Base-by-base conservation (phyloP, 2,797 vertebrate species). In the Sciaenops ocellatus region DNA sequence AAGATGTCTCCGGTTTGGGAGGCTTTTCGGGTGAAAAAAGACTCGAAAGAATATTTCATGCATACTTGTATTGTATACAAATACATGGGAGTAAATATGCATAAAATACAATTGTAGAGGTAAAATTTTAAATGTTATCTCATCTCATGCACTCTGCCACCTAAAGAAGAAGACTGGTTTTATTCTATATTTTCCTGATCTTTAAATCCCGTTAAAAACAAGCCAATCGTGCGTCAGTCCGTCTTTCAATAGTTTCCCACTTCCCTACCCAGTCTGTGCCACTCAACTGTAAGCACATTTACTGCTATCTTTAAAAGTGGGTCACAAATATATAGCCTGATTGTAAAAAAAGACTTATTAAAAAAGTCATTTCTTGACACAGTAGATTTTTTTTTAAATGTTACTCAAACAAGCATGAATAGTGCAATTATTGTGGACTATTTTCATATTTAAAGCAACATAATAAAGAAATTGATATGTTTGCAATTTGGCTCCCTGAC, bases 1-100 rank as follows among this genome's bases (percentile, higher is more conserved):
- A 4, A 69, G 70, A 78, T 52, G 65, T 79, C 48, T 73, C 7
- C 1, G 47, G 44, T 70, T 50, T 48, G 52, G 5, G n/a, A 18
- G 30, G 34, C 24, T 62, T 65, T 66, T 48, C 1, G 8, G 38
- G 11, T 22, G 16, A 16, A 15, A 34, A 24, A 24, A 46, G 9
- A 24, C 44, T 56, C 24, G 30, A 61, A 59, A 30, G n/a, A 73
- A 34, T 57, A 30, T 47, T 54, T 66, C 15, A 55, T 41, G 46
- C 52, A 48, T 17, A 48, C 59, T 30, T 41, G 63, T 24, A 26
- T 10, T 34, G 4, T 63, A 28, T 41, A 6, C 26, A 46, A 20
- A 48, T 57, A 24, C 17, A 51, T 18, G 6, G n/a, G 5, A 47
- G 16, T 15, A 59, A 48, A 62, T 61, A 46, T 38, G 34, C 41